Evolutionary conservation across 2,113 vertebrate species (phyloP), one percentile per base, ranked within the genome.

Genomic region (Eira barbara): DNA sequence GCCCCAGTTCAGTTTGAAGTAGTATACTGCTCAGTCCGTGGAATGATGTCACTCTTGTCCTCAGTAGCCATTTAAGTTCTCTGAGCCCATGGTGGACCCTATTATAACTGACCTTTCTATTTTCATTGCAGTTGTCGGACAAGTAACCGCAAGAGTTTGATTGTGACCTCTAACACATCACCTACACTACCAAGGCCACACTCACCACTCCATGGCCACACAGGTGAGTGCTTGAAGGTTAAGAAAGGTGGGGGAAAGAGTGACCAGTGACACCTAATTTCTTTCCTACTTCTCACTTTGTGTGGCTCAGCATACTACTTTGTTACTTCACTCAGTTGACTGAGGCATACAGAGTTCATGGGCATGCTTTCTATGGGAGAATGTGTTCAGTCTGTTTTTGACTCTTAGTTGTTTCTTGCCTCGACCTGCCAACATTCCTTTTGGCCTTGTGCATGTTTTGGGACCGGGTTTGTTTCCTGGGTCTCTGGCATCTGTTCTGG

Each of bases 141-240:
- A 6, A 99, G 99, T 99, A 99, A 99, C 99, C 99, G 99, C 92
- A 99, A 99, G 99, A 99, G 99, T 96, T 99, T 99, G 98, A 99
- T 99, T 13, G 99, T 99, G 98, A 99, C 99, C 25, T 99, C 99
- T 97, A 99, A 99, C 98, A 99, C 99, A 23, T 99, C 99, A 86
- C 99, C 99, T n/a, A 99, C 99, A 49, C 99, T 99, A 42, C 99
- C 99, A 0, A 98, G 99, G 29, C 99, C 99, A 1, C 99, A 99
- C 97, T 99, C 99, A 13, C 99, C 99, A 94, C 99, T 99, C 86
- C 99, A 99, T 92, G 99, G 99, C 95, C 99, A 99, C 4, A 98
- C 99, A 99, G 99, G 99, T 99, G 99, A 99, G 97, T 93, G 45
- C 67, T 21, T 95, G 27, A 78, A 94, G 27, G 67, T 79, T 94